phyloP scores from a whole-genome alignment of 2,888 invertebrate genomes.

The Lissonota sp. region DNA sequence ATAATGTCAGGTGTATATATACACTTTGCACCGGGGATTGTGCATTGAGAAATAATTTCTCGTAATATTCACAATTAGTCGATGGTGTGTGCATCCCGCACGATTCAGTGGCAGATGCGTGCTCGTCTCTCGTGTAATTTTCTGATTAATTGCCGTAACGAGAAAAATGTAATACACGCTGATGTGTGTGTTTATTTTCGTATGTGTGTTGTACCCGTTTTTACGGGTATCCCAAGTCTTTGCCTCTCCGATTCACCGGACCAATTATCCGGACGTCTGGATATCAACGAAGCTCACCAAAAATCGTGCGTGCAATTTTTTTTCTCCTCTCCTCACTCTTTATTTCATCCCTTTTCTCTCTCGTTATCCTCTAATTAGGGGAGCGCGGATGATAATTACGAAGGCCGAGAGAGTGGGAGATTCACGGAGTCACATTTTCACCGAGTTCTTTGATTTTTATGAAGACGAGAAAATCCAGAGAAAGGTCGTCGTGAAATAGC shows the following conservation, averaged over 20 bases:
- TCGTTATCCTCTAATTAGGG: too few relatives aligned
- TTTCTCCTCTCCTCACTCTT: background rate
- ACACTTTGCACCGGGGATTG: background rate
- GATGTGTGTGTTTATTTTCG: slow-evolving; percentile 16
- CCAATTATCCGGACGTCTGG: slow-evolving; percentile 44
- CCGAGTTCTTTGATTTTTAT: too few relatives aligned
- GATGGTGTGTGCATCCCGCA: slow-evolving; percentile 10
- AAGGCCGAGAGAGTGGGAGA: too few relatives aligned
- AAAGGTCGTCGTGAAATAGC: too few relatives aligned
- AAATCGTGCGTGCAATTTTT: slow-evolving; percentile 3
- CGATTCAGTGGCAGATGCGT: slow-evolving; percentile 37
- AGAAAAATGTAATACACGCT: slow-evolving; percentile 39
- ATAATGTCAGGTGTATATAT: slow-evolving; percentile 7
- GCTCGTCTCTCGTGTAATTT: slow-evolving; percentile 67
- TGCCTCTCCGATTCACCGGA: slow-evolving; percentile 44
- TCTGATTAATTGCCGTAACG: slow-evolving; percentile 76
- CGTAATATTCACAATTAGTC: slow-evolving; percentile 59
- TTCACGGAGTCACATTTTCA: too few relatives aligned
- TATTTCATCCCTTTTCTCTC: slow-evolving; percentile 1
- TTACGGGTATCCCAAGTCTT: background rate
- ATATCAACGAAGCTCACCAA: background rate
- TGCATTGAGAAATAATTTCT: slow-evolving; percentile 44
- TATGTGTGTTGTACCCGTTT: background rate
- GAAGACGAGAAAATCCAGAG: too few relatives aligned
- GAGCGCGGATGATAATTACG: too few relatives aligned